phyloP scores from a whole-genome alignment of 2,888 invertebrate genomes.

The Venusia cambrica region DNA sequence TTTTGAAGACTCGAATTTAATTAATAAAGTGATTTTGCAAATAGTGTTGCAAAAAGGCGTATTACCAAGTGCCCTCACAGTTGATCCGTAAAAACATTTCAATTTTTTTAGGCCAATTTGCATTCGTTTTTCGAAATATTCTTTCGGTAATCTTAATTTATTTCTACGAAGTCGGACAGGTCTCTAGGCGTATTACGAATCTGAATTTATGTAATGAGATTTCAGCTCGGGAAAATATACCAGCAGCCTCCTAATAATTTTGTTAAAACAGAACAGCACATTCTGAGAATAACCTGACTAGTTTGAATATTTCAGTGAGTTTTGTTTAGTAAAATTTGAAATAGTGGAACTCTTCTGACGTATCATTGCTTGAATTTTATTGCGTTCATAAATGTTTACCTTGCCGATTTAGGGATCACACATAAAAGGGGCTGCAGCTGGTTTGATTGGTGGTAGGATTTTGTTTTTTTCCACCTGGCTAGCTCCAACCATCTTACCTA shows the following conservation, averaged over 20 bases:
- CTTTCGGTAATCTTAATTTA: slow-evolving; percentile 30
- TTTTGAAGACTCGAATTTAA: slow-evolving; percentile 2
- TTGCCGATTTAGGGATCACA: too few species aligned
- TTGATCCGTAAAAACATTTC: slow-evolving; percentile 23
- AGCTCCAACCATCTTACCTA: too few species aligned
- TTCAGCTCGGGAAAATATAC: slow-evolving; percentile 13
- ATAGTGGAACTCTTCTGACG: too few species aligned
- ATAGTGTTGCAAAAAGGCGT: slow-evolving; percentile 22
- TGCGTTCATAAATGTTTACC: too few species aligned
- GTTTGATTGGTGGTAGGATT: too few species aligned
- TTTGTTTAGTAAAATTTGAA: neutral
- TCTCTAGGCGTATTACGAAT: slow-evolving; percentile 31
- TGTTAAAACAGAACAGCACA: slow-evolving; percentile 14
- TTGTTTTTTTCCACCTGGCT: too few species aligned
- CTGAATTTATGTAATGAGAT: slow-evolving; percentile 25
- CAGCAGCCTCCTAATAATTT: slow-evolving; percentile 13
- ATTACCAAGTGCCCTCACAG: slow-evolving; percentile 23
- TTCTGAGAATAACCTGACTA: slow-evolving; percentile 2
- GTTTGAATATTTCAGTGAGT: slow-evolving; percentile 3
- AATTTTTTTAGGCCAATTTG: slow-evolving; percentile 27
- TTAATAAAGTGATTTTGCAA: slow-evolving; percentile 9
- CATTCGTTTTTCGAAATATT: slow-evolving; percentile 27
- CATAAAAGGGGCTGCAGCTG: too few species aligned
- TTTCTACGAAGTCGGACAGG: slow-evolving; percentile 27
- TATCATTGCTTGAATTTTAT: too few species aligned